A percentile compares a stretch with the other conserved stretches of the same genome.
phyloP scores from a whole-genome alignment of 2,113 vertebrate genomes.

The Geothlypis trichas region DNA sequence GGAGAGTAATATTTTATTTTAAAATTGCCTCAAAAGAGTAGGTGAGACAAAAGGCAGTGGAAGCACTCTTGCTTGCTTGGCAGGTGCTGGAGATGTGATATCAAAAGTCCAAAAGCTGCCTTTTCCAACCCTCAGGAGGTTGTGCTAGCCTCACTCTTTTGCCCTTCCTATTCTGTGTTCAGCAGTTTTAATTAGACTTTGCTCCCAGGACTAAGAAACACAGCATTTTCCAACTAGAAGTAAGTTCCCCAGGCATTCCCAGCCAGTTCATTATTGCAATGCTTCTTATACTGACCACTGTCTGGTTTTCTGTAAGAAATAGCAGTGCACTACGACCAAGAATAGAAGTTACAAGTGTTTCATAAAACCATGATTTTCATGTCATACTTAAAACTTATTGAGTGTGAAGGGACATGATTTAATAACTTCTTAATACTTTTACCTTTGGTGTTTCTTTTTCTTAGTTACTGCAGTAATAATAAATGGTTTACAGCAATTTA shows the following conservation, averaged over 20 bases:
- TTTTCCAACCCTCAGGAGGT: neutral
- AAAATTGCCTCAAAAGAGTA: neutral
- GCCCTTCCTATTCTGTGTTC: neutral
- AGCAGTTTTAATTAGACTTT: neutral
- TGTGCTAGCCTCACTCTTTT: neutral
- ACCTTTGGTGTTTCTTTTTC: neutral
- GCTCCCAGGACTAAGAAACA: neutral
- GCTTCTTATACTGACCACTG: neutral
- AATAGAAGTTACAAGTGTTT: neutral
- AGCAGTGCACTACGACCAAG: neutral
- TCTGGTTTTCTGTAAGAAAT: neutral
- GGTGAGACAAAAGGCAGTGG: neutral
- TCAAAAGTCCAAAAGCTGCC: neutral
- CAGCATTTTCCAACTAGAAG: neutral
- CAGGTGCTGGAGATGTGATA: neutral
- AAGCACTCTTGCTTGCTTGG: neutral
- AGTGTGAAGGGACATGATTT: neutral
- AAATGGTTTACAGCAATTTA: neutral
- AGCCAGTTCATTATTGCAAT: neutral
- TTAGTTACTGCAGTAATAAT: neutral
- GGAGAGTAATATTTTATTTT: neutral
- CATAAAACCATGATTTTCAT: neutral
- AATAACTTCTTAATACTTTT: neutral
- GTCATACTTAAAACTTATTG: neutral
- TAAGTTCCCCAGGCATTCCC: neutral